Conservation (phyloP, 2,888 invertebrate species). For the Dusona sp. region DNA sequence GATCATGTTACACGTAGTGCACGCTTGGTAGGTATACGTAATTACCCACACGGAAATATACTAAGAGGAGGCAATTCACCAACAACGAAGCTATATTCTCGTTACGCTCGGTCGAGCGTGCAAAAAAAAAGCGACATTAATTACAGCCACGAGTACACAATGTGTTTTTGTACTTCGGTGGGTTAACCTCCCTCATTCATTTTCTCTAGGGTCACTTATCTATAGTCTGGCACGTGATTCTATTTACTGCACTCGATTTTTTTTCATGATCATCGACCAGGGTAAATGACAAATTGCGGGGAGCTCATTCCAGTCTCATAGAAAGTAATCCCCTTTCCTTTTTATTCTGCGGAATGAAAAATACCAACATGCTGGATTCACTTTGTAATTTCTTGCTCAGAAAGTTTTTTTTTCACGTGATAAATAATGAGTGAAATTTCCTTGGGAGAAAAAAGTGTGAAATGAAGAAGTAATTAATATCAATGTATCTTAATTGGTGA, state of each 20-base stretch:
- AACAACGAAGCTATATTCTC: slow-evolving; percentile 39
- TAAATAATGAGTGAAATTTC: background rate
- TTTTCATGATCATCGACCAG: background rate
- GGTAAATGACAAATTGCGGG: background rate
- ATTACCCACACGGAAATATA: slow-evolving; percentile 49
- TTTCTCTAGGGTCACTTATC: slow-evolving; percentile 20
- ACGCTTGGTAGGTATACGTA: slow-evolving; percentile 35
- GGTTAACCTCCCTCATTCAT: slow-evolving; percentile 27
- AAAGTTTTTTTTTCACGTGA: background rate
- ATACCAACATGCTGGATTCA: background rate
- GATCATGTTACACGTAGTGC: slow-evolving; percentile 35
- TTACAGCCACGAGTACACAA: slow-evolving; percentile 55
- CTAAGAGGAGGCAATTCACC: slow-evolving; percentile 45
- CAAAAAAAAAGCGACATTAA: slow-evolving; percentile 52
- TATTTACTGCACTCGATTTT: background rate
- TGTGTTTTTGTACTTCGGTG: slow-evolving; percentile 55
- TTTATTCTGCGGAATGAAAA: background rate
- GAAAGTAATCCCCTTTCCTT: background rate
- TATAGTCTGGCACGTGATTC: slow-evolving; percentile 12
- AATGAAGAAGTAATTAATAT: background rate
- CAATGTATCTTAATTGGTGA: slow-evolving; percentile 26
- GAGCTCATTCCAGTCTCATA: background rate
- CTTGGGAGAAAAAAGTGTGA: background rate
- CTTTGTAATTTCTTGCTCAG: background rate
- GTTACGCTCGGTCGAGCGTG: slow-evolving; percentile 55